Base-by-base conservation (phyloP, 2,113 vertebrate species). In the Solenodon paradoxus region DNA sequence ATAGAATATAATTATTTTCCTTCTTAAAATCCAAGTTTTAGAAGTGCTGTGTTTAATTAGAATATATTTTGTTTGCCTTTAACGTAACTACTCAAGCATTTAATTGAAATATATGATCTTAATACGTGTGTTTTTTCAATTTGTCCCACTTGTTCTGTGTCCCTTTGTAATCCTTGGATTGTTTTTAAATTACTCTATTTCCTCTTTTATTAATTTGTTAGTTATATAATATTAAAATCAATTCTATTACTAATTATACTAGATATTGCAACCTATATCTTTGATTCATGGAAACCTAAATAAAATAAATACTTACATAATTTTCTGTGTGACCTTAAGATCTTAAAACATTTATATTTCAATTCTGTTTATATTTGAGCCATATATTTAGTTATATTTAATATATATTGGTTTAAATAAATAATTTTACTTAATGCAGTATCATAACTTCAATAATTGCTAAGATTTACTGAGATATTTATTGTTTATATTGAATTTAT, bases 141-240 rank as follows among this genome's bases (percentile, higher is more conserved):
- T 90, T 72, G 3, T 78, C 9, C 6, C 47, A 57, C 20, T 66
- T 88, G 8, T 53, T 61, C 51, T 77, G 42, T 59, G 68, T 5
- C 17, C 15, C 74, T 96, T 84, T 51, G 2, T 40, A 40, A 64
- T 17, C 26, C 68, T 84, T 63, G 92, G 40, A 38, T 78, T 84
- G 63, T 71, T 80, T 88, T 51, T 24, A 66, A 83, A 88, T 88
- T 57, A 92, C 72, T 47, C 1, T 13, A 51, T 64, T 88, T 51
- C 2, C 15, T 94, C 16, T 88, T 92, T 90, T 92, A 57, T 72
- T 95, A 85, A 26, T 72, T 85, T 77, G n/a, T 87, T 68, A 74
- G 81, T 75, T 88, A 53, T 53, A 40, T 1, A 82, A 4, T 45
- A 38, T 26, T 51, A 40, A 81, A 90, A 42, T 13, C 74, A 17